These are phyloP conservation scores for Lordiphosa stackelbergi DNA, from an alignment of 1,140 invertebrate species.

Conservation along the genomic window DNA sequence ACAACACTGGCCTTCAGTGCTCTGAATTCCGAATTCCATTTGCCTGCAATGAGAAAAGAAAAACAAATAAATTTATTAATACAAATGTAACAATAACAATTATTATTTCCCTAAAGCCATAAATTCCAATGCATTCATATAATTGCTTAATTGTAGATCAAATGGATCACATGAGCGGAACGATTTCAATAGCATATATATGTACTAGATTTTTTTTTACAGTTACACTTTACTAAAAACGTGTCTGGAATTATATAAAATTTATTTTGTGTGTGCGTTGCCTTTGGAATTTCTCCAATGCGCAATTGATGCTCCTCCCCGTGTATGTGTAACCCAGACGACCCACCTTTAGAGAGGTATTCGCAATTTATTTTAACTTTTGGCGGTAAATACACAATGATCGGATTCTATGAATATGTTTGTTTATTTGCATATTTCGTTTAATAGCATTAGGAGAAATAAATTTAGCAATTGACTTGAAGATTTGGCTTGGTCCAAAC, in stretches of 20 bases:
- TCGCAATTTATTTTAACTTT: conserved; percentile 50
- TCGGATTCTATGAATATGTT: conserved; percentile 32
- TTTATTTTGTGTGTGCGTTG: conserved; percentile 26
- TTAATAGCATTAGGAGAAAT: conserved; percentile 29
- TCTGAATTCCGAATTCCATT: conserved; percentile 13
- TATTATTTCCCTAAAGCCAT: conserved; percentile 32
- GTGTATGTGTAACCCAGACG: no score
- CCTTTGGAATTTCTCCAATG: conserved; percentile 45
- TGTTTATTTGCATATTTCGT: conserved; percentile 41
- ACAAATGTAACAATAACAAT: conserved; percentile 39
- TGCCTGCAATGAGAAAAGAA: conserved; percentile 38
- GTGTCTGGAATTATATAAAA: conserved; percentile 41
- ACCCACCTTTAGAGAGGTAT: conserved; percentile 2
- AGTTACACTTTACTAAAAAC: conserved; percentile 42
- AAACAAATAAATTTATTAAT: conserved; percentile 5
- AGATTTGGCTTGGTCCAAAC: not conserved
- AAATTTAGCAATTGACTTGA: not conserved
- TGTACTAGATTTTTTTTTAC: conserved; percentile 44
- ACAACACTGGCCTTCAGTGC: conserved; percentile 34
- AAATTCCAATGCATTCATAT: conserved; percentile 32
- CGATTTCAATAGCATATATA: conserved; percentile 48
- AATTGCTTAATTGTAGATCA: conserved; percentile 67
- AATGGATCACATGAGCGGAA: conserved; percentile 38
- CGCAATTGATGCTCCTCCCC: conserved; percentile 41
- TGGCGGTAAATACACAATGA: conserved; percentile 32